Conservation (phyloP, 2,888 invertebrate genomes). For the Rotaria magnacalcarata region DNA sequence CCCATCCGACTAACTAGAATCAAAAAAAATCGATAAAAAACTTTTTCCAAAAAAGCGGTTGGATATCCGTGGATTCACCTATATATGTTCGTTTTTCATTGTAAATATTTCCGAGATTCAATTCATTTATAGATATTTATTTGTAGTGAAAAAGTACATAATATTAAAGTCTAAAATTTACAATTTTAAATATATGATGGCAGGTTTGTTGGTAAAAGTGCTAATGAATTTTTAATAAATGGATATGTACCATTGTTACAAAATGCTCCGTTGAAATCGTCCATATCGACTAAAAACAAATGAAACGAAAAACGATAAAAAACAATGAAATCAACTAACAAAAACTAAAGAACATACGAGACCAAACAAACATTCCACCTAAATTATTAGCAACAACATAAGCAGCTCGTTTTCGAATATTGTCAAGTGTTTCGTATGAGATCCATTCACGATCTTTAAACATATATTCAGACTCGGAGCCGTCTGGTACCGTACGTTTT, state of each 20-base stretch:
- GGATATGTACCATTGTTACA: slow-evolving; percentile 45
- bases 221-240: slow-evolving; percentile 40
- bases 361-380: slow-evolving; percentile 46
- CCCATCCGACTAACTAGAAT: too few species aligned
- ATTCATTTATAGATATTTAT: too few species aligned
- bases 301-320: neutral
- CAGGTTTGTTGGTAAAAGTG: slow-evolving; percentile 25
- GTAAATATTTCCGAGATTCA: too few species aligned
- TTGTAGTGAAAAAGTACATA: too few species aligned
- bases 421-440: slow-evolving; percentile 40
- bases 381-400: slow-evolving; percentile 46
- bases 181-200: neutral
- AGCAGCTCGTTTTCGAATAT: slow-evolving; percentile 42
- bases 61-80: too few species aligned
- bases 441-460: slow-evolving; percentile 43
- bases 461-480: slow-evolving; percentile 40
- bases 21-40: too few species aligned
- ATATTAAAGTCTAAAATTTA: too few species aligned
- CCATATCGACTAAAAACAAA: neutral
- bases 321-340: neutral
- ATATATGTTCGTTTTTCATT: too few species aligned
- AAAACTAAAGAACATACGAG: neutral
- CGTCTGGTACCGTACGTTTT: slow-evolving; percentile 20
- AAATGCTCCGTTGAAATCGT: slow-evolving; percentile 45
- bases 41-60: too few species aligned